These are phyloP conservation scores for Phaedon cochleariae DNA, from an alignment of 2,888 invertebrate species.

Conservation along the genomic window DNA sequence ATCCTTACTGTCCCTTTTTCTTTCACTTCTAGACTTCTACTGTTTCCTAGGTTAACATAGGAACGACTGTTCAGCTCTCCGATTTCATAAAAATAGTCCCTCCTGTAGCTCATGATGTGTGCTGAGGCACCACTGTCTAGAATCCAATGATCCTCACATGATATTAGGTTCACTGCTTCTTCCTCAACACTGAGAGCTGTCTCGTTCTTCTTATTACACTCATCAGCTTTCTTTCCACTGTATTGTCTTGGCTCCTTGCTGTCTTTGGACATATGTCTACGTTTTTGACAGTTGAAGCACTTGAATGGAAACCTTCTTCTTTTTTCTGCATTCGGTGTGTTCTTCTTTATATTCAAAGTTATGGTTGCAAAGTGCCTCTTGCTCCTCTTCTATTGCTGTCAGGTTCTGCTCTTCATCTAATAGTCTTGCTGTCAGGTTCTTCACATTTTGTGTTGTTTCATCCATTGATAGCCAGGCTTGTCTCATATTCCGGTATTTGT, in stretches of 20 bases:
- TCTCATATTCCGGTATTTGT: slow-evolving; percentile 26
- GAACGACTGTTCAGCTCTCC: slow-evolving; percentile 10
- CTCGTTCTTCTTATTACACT: neutral
- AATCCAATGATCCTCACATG: slow-evolving; percentile 37
- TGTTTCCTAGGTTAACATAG: neutral
- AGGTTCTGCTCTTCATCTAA: slow-evolving; percentile 40
- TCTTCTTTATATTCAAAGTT: neutral
- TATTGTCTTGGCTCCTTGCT: slow-evolving; percentile 13
- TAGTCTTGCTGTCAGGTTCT: slow-evolving; percentile 21
- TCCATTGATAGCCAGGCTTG: slow-evolving; percentile 40
- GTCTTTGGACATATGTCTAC: slow-evolving; percentile 33
- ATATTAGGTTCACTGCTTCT: neutral
- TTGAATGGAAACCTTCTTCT: slow-evolving; percentile 4
- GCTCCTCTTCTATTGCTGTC: slow-evolving; percentile 23
- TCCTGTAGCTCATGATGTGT: slow-evolving; percentile 39
- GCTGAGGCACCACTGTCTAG: slow-evolving; percentile 47
- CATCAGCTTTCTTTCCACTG: neutral
- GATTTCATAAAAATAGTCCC: slow-evolving; percentile 29
- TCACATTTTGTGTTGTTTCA: slow-evolving; percentile 35
- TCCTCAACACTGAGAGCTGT: neutral
- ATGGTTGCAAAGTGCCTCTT: slow-evolving; percentile 24
- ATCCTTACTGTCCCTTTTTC: slow-evolving; percentile 2
- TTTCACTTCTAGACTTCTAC: neutral
- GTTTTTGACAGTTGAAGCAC: slow-evolving; percentile 39
- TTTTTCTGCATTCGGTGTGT: neutral